Conservation (phyloP, 1,140 invertebrate genomes). For the Drosophila bifasciata region DNA sequence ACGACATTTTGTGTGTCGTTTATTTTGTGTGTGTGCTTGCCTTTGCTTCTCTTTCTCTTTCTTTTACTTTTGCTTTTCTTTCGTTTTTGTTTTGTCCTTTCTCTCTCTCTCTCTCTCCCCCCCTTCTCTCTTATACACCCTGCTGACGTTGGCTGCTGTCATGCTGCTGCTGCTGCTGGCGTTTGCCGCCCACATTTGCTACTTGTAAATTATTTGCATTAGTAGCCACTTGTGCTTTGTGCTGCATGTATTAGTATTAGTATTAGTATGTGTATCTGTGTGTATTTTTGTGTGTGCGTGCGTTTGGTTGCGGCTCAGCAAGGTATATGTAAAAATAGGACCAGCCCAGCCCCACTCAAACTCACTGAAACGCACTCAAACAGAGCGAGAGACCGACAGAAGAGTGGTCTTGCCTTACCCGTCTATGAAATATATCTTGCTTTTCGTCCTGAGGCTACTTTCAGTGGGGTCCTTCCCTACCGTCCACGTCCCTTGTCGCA, state of each 20-base stretch:
- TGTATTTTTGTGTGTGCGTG: slow-evolving; percentile 42
- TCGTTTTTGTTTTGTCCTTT: slow-evolving; percentile 52
- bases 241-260: slow-evolving; percentile 20
- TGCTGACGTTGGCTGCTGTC: slow-evolving; percentile 56
- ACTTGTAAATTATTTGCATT: slow-evolving; percentile 83
- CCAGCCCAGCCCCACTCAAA: too few species aligned
- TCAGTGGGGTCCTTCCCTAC: neutral
- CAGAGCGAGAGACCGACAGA: too few species aligned
- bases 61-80: slow-evolving; percentile 32
- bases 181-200: slow-evolving; percentile 75
- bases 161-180: slow-evolving; percentile 56
- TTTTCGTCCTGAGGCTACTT: too few species aligned
- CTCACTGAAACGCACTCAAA: too few species aligned
- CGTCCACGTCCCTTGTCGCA: neutral
- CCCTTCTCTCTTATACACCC: neutral
- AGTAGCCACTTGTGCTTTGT: slow-evolving; percentile 78
- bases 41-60: slow-evolving; percentile 28
- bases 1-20: slow-evolving; percentile 75
- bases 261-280: slow-evolving; percentile 13
- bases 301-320: slow-evolving; percentile 63
- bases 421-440: too few species aligned
- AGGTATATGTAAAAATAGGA: slow-evolving; percentile 26
- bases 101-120: slow-evolving; percentile 6
- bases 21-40: slow-evolving; percentile 50
- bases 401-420: too few species aligned